phyloP scores from a whole-genome alignment of 1,140 invertebrate genomes.

The Macrosteles quadrilineatus region DNA sequence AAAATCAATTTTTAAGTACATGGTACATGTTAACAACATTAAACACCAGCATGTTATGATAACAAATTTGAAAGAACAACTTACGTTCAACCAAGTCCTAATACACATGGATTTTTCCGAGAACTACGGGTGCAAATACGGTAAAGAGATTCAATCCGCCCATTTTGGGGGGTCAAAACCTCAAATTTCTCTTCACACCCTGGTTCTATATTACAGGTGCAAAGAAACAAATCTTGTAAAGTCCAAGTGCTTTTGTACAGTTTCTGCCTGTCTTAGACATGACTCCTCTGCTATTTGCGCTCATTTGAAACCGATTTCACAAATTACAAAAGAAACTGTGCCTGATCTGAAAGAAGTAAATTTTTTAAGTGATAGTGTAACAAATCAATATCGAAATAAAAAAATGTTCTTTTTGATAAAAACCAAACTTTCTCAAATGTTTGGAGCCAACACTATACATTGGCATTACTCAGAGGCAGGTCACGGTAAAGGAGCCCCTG shows the following conservation, averaged over 20 bases:
- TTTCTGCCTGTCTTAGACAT: background rate
- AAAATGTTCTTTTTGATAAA: conserved; percentile 28
- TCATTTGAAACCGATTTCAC: conserved; percentile 16
- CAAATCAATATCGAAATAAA: conserved; percentile 39
- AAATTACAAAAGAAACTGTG: conserved; percentile 16
- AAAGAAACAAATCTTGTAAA: background rate
- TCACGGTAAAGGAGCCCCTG: conserved; percentile 53
- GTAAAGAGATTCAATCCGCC: too few species aligned
- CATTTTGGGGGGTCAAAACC: background rate
- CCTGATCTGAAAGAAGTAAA: conserved; percentile 27
- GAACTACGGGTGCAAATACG: too few species aligned
- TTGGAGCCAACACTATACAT: conserved; percentile 39
- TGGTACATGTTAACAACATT: background rate
- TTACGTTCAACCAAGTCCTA: background rate
- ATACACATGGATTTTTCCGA: background rate
- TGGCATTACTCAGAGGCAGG: conserved; percentile 52
- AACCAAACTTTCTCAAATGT: conserved; percentile 35
- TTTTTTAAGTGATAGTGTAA: conserved; percentile 38
- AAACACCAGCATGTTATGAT: background rate
- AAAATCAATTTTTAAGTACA: background rate
- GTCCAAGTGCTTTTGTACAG: background rate
- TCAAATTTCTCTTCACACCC: background rate
- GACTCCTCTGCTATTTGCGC: conserved; percentile 12
- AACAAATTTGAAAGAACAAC: background rate
- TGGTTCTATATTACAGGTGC: background rate